Percentiles rank a stretch among this genome's conserved stretches.
Evolutionary conservation across 2,888 invertebrate species (phyloP).

Genomic region (Dicranocentrus wangi): DNA sequence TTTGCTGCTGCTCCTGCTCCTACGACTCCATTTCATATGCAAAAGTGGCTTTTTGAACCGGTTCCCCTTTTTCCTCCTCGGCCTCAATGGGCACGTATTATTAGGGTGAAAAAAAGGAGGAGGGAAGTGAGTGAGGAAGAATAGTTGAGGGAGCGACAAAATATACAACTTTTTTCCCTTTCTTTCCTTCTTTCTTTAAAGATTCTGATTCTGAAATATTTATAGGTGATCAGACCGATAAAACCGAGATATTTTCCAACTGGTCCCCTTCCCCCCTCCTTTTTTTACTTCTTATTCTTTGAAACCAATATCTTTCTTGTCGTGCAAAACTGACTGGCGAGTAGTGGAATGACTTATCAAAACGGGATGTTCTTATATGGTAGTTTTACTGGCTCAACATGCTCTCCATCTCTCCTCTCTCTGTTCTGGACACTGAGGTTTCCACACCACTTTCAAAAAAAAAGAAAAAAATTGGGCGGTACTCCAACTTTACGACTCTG

Average conservation of each 20-base stretch:
- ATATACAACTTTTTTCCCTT: constrained; percentile 15
- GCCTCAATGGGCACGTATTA: neutral
- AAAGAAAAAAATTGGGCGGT: no score
- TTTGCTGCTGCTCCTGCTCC: neutral
- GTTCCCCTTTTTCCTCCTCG: constrained; percentile 10
- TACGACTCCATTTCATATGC: constrained; percentile 50
- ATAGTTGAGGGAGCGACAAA: neutral
- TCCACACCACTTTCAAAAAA: no score
- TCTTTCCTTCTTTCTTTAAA: constrained; percentile 44
- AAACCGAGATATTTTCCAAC: constrained; percentile 69
- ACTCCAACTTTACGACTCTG: no score
- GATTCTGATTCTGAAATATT: constrained; percentile 73
- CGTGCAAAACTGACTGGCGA: no score
- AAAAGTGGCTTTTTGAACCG: constrained; percentile 37
- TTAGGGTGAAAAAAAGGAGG: neutral
- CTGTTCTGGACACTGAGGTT: no score
- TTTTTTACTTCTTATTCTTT: neutral
- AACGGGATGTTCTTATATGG: no score
- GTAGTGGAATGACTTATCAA: no score
- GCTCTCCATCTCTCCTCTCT: no score
- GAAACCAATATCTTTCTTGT: no score
- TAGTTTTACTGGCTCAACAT: no score
- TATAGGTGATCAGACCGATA: constrained; percentile 73
- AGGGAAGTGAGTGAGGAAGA: neutral
- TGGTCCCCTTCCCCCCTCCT: constrained; percentile 20